Conservation (phyloP, 2,888 invertebrate genomes). For the Tenthredo livida region DNA sequence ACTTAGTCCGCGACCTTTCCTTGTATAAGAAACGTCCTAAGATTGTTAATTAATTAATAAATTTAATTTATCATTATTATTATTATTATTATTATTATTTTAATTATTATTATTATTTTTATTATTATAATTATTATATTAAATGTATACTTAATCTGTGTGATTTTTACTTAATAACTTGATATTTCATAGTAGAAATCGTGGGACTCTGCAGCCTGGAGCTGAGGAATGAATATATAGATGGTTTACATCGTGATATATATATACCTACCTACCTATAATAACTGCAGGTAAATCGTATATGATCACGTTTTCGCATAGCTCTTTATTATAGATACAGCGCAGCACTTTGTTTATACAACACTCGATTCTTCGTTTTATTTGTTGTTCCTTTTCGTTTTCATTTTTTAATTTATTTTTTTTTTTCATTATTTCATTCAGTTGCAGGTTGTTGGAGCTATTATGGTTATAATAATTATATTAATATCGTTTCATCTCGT, state of each 20-base stretch:
- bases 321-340: not conserved
- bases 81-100: not conserved
- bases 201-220: slow-evolving; percentile 12
- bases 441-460: not conserved
- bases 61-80: not conserved
- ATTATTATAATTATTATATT: not conserved
- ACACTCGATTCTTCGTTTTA: slow-evolving; percentile 5
- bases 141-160: slow-evolving; percentile 32
- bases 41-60: slow-evolving; percentile 9
- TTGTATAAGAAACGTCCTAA: slow-evolving; percentile 17
- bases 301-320: not conserved
- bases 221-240: slow-evolving; percentile 9
- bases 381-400: not conserved
- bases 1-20: slow-evolving; percentile 20
- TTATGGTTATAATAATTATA: not conserved
- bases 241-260: not conserved
- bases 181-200: slow-evolving; percentile 37
- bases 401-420: not conserved
- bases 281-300: not conserved
- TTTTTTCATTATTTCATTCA: not conserved
- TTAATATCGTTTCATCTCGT: not conserved
- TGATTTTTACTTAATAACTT: slow-evolving; percentile 11
- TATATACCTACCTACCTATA: too few relatives aligned
- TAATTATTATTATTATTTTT: slow-evolving; percentile 1
- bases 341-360: slow-evolving; percentile 19